Conservation (phyloP, 2,797 vertebrate genomes). For the Danio tinwini region DNA sequence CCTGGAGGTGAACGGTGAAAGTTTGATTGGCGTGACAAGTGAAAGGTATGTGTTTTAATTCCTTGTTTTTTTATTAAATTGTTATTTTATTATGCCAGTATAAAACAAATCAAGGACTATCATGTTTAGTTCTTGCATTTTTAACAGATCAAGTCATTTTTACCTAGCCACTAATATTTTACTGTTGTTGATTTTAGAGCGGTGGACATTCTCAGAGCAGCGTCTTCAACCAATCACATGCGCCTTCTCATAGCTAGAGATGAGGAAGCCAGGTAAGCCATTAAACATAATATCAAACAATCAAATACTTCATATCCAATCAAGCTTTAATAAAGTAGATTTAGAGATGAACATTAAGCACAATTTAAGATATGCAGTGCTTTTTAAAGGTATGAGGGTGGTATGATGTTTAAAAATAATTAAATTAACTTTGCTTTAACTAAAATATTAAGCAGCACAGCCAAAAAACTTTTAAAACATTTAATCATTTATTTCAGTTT, state of each 20-base stretch:
- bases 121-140: neutral
- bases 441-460: neutral
- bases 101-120: neutral
- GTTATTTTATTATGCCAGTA: neutral
- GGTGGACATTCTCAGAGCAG: conserved; percentile 87
- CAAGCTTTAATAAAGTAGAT: neutral
- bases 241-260: conserved; percentile 89
- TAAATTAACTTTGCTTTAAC: too few relatives aligned
- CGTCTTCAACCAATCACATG: conserved; percentile 90
- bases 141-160: neutral
- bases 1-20: conserved; percentile 91
- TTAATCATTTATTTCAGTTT: too few relatives aligned
- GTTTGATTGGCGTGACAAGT: conserved; percentile 86
- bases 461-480: too few relatives aligned
- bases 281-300: neutral
- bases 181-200: conserved; percentile 73
- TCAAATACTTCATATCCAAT: neutral
- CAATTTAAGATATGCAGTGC: neutral
- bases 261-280: conserved; percentile 85
- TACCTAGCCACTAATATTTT: neutral
- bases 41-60: conserved; percentile 79
- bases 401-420: neutral
- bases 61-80: neutral
- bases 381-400: neutral
- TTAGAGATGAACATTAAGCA: neutral